These are phyloP conservation scores for Pomacea maculata DNA, from an alignment of 1,140 invertebrate genomes.

Conservation along the genomic window DNA sequence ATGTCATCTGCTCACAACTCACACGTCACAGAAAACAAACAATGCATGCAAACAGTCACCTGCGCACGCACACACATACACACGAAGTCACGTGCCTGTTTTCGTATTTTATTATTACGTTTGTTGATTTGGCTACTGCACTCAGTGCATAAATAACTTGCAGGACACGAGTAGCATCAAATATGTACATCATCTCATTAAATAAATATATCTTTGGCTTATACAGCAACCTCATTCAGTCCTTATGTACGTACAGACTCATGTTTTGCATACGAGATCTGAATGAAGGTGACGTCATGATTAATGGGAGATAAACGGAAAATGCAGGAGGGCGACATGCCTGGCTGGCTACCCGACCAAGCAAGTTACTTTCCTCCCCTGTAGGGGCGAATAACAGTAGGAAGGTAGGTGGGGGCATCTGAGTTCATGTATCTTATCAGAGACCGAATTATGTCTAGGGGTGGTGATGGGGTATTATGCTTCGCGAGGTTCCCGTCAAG, in stretches of 20 bases:
- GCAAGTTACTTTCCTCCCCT: too few species aligned
- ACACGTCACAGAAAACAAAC: not conserved
- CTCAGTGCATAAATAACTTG: constrained; percentile 24
- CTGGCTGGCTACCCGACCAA: too few species aligned
- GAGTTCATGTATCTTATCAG: too few species aligned
- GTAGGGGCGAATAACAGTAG: too few species aligned
- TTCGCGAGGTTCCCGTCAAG: too few species aligned
- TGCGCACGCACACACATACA: not conserved
- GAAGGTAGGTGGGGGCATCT: too few species aligned
- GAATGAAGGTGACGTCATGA: constrained; percentile 1
- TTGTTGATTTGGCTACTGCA: constrained; percentile 17
- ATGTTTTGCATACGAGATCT: constrained; percentile 23
- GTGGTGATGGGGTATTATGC: too few species aligned
- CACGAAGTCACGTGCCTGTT: not conserved
- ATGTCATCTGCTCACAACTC: not conserved
- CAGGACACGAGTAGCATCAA: constrained; percentile 7
- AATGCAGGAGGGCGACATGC: too few species aligned
- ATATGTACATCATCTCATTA: constrained; percentile 24
- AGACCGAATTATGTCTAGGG: too few species aligned
- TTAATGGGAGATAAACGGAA: too few species aligned
- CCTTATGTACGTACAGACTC: constrained; percentile 13
- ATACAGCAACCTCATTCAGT: constrained; percentile 21
- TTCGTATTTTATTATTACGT: constrained; percentile 21
- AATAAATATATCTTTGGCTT: constrained; percentile 30
- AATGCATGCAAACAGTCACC: not conserved